Evolutionary conservation across 2,797 vertebrate species (phyloP), one percentile per base, ranked within the genome.

Genomic region (Aselliscus stoliczkanus): DNA sequence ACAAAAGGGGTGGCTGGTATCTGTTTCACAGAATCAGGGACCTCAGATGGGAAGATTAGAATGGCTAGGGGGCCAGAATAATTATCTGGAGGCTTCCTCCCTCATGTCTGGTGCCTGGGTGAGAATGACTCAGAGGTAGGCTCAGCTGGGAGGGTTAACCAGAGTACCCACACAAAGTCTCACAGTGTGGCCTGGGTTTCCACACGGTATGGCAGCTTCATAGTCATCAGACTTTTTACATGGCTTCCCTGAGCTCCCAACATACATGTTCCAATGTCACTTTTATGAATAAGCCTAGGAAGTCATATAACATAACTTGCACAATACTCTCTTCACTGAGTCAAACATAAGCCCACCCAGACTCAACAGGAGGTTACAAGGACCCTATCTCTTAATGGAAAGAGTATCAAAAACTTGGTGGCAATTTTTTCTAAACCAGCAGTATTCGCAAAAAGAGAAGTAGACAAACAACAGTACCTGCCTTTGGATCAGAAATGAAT

Each of bases 401-500:
- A 14, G 23, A 44, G 8, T 60, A 67, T 65, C 23, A 17, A 77
- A 86, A 47, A 54, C 56, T 10, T 23, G 34, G 15, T 42, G 25
- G 0, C 5, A 29, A 52, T 20, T 67, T 76, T 89, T 88, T 94
- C 87, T 85, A 94, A 93, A 56, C n/a, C 47, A n/a, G 21, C 25
- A 13, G 5, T 18, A 13, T 80, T 75, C 60, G 27, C 44, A 70
- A 92, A n/a, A 76, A 15, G 52, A 42, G 31, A 72, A 21, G 1
- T 37, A 42, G 23, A 65, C 27, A 75, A 67, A 67, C 31, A 60
- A 25, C 1, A 21, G n/a, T 7, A 21, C 87, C 70, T 91, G 25
- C 70, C n/a, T 94, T 88, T n/a, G 8, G 34, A 83, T 87, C 77
- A 79, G 65, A 95, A 90, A 52, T 88, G 52, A 95, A 62, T 34